Percentiles rank a stretch among this genome's conserved stretches.
These are phyloP conservation scores for Oreochromis niloticus DNA, from an alignment of 2,113 vertebrate species.

Conservation along the genomic window DNA sequence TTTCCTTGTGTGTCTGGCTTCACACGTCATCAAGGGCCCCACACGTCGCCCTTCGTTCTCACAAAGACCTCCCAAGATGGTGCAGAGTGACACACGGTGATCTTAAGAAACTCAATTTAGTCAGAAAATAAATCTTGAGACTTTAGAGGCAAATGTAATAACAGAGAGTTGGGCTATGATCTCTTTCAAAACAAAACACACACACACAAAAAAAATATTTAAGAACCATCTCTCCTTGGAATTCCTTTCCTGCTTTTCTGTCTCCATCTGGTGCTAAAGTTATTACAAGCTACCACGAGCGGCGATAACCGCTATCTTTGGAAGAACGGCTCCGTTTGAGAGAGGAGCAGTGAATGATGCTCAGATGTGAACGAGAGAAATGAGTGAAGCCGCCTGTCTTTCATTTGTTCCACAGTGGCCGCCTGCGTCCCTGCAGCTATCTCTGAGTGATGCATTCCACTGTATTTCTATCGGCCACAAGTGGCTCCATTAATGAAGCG, in stretches of 20 bases:
- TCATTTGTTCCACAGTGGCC: background rate
- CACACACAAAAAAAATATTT: slow-evolving; percentile 3
- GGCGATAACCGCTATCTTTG: slow-evolving; percentile 7
- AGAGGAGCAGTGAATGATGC: slow-evolving; percentile 12
- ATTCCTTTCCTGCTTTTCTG: background rate
- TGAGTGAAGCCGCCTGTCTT: background rate
- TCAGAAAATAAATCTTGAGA: slow-evolving; percentile 29
- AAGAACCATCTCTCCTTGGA: background rate
- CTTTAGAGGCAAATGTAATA: background rate
- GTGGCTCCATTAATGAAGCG: slow-evolving; percentile 29
- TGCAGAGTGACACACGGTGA: background rate
- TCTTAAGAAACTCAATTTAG: background rate
- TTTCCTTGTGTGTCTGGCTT: background rate
- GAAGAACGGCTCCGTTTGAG: background rate
- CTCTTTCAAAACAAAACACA: background rate
- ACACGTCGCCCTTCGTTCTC: background rate
- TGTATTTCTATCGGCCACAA: slow-evolving; percentile 6
- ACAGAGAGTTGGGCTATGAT: background rate
- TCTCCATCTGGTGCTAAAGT: background rate
- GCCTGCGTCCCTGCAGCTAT: background rate
- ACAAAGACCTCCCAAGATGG: slow-evolving; percentile 42
- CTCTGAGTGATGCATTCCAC: background rate
- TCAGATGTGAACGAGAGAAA: background rate
- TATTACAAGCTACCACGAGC: background rate
- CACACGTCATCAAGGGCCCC: background rate